Evolutionary conservation across 1,140 invertebrate genomes (phyloP).

Genomic region (Meloidogyne exigua): DNA sequence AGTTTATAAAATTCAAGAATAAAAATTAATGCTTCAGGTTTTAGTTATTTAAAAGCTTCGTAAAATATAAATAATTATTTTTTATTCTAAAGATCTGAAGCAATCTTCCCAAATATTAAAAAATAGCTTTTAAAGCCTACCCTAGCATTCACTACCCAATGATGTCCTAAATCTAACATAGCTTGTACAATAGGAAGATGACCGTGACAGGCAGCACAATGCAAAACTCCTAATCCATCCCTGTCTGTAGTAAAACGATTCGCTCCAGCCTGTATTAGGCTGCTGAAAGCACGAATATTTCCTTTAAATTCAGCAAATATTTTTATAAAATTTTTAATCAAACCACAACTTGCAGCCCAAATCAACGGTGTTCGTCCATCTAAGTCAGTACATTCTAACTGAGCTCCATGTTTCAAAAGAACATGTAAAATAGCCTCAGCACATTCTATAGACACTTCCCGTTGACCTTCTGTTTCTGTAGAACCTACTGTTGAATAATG

Average conservation of each 20-base stretch:
- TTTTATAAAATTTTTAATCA: neutral
- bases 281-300: constrained; percentile 81
- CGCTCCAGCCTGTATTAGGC: constrained; percentile 80
- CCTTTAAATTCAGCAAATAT: constrained; percentile 64
- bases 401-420: constrained; percentile 76
- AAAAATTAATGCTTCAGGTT: too few species aligned
- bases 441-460: constrained; percentile 62
- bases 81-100: too few species aligned
- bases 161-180: constrained; percentile 68
- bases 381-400: constrained; percentile 79
- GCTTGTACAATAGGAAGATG: constrained; percentile 87
- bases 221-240: constrained; percentile 72
- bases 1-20: neutral
- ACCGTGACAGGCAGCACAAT: constrained; percentile 90
- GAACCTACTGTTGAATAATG: constrained; percentile 81
- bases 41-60: constrained; percentile 74
- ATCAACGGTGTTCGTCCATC: constrained; percentile 87
- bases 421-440: constrained; percentile 79
- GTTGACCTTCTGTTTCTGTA: constrained; percentile 75
- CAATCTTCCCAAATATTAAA: neutral
- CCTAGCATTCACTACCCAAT: constrained; percentile 75
- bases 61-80: too few species aligned
- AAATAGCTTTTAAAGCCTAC: neutral
- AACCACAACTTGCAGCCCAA: constrained; percentile 92
- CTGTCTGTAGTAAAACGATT: constrained; percentile 77